These are phyloP conservation scores for Dicroscelio sp. DNA, from an alignment of 2,888 invertebrate species.

Conservation along the genomic window DNA sequence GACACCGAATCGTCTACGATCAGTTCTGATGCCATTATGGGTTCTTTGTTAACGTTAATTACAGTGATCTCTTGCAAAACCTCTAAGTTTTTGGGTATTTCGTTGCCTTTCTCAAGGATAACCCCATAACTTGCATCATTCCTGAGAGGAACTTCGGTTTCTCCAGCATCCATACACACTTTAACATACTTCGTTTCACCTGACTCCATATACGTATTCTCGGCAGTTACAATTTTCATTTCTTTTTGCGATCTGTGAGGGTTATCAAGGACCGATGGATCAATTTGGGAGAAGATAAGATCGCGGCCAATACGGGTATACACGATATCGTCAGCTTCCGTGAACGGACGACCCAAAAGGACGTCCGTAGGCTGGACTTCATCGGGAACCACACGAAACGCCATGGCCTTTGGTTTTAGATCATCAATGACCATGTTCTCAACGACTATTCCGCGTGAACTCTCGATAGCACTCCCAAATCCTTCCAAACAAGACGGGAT, in stretches of 20 bases:
- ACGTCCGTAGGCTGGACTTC: neutral
- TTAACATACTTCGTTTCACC: neutral
- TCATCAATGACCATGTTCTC: neutral
- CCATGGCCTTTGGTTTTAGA: neutral
- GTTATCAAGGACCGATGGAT: neutral
- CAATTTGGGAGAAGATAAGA: neutral
- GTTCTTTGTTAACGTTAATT: neutral
- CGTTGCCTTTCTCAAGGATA: neutral
- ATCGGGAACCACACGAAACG: neutral
- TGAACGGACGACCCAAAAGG: neutral
- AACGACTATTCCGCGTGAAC: slow-evolving; percentile 30
- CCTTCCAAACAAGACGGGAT: neutral
- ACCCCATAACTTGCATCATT: neutral
- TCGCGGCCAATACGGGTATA: neutral
- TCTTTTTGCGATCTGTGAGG: too few relatives aligned
- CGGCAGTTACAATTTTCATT: too few relatives aligned
- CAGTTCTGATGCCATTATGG: neutral
- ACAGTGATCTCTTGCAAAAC: neutral
- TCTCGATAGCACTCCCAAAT: too few relatives aligned
- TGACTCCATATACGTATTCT: neutral
- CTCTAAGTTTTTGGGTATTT: neutral
- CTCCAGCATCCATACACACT: neutral
- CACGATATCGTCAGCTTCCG: neutral
- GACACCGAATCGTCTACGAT: neutral
- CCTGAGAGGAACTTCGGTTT: neutral